A percentile compares a stretch with the other conserved stretches of the same genome.
Evolutionary conservation across 2,113 vertebrate species (phyloP).

Genomic region (Chrysochloris asiatica): DNA sequence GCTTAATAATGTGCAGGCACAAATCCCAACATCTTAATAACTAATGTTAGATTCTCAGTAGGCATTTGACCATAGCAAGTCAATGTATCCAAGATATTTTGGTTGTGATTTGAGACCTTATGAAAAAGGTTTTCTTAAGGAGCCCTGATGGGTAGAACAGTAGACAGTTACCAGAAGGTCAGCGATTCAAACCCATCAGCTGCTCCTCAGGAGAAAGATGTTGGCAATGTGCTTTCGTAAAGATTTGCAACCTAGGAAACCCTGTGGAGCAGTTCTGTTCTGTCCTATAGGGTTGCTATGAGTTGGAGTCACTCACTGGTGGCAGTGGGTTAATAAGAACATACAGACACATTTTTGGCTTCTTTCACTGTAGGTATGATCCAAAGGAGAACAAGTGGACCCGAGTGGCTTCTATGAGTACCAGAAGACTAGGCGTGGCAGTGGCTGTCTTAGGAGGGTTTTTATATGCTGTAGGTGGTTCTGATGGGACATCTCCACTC

Average conservation of each 20-base stretch:
- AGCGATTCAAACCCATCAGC: no score
- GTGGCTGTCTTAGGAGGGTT: conserved; percentile 97
- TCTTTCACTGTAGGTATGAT: conserved; percentile 90
- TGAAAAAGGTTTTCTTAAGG: not conserved
- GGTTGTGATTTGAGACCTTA: not conserved
- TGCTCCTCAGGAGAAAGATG: no score
- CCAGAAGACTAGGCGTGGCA: conserved; percentile 95
- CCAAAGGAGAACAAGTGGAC: conserved; percentile 99
- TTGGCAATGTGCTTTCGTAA: no score
- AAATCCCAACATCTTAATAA: not conserved
- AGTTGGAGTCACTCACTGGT: no score
- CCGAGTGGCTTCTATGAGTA: conserved; percentile 99
- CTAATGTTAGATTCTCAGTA: not conserved
- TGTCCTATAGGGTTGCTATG: no score
- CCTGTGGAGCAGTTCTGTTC: no score
- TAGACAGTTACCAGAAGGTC: no score
- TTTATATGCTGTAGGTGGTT: conserved; percentile 97
- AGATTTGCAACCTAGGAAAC: no score
- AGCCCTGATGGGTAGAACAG: no score
- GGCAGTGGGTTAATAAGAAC: not conserved
- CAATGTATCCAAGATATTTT: not conserved
- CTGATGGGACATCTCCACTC: conserved; percentile 97
- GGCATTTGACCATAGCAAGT: no score
- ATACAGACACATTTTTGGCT: not conserved
- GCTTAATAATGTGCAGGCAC: not conserved